Evolutionary conservation across 2,797 vertebrate species (phyloP), one percentile per base, ranked within the genome.

Genomic region (Telmatherina bonti): DNA sequence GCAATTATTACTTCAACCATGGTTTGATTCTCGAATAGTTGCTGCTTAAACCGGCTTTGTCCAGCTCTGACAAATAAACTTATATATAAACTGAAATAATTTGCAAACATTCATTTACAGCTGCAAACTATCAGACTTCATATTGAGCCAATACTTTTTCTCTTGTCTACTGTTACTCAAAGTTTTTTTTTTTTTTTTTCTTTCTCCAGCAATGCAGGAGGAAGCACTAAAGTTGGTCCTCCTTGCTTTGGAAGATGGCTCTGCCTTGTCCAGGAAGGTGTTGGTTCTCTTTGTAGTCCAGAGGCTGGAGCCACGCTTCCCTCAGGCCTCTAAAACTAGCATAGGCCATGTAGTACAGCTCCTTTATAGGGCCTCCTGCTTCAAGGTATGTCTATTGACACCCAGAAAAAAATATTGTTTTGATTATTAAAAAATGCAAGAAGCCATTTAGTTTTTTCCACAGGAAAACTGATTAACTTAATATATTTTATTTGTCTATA

Each of bases 271-370:
- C 73, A 95, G 98, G 57, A 99, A 99, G 88, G 98, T 99, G 67
- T 92, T 99, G 90, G 98, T 99, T 92, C 96, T 99, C 33, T 99
- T 99, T 94, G 98, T 99, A 81, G 98, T 99, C 73, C 98, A 99
- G 93, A 96, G 97, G 81, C 93, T 99, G 83, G 98, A 99, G 88
- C 98, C 98, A 0, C 96, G 98, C 69, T 99, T 99, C 89, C 98
- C 98, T 55, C 98, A 99, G 88, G 98, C 98, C 74, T 99, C 98
- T 55, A 99, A 99, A 93, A 99, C 98, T 7, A 99, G 98, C 92
- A 99, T 99, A 84, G 98, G 98, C 54, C 98, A 99, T 29, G 98
- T 99, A 91, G 98, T 99, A 83, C 98, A 99, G 89, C 97, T 99
- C 65, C 97, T 99, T 51, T 99, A 99, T 89, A 95, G 98, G 87